Conservation (phyloP, 2,888 invertebrate species). For the Mesoligia furuncula region DNA sequence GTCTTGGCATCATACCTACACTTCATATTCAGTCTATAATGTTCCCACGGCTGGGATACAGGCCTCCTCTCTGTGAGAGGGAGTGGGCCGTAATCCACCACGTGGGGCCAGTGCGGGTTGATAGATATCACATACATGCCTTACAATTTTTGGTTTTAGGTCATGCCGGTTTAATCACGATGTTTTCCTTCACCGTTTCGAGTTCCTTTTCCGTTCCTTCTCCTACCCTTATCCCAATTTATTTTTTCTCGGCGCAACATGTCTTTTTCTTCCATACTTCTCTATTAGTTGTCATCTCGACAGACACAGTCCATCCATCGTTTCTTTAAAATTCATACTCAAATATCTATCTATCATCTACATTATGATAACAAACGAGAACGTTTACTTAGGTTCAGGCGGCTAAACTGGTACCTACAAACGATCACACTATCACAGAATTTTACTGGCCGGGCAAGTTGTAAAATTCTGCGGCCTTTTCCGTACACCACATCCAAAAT, state of each 20-base stretch:
- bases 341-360: neutral
- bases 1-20: neutral
- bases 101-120: too few species aligned
- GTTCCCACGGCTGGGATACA: neutral
- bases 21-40: neutral
- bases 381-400: too few species aligned
- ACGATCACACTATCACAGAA: neutral
- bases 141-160: too few species aligned
- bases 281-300: neutral
- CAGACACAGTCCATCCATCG: neutral
- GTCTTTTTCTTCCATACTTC: neutral
- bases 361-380: neutral
- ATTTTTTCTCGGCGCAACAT: too few species aligned
- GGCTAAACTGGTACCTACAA: neutral
- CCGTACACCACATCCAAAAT: slow-evolving; percentile 30
- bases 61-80: too few species aligned
- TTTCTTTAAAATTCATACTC: too few species aligned
- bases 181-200: too few species aligned
- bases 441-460: neutral
- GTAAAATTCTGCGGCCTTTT: neutral
- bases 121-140: too few species aligned
- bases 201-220: too few species aligned
- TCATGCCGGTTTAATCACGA: too few species aligned
- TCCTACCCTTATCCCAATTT: too few species aligned
- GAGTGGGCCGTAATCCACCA: too few species aligned